Base-by-base conservation (phyloP, 2,113 vertebrate genomes). In the Parus major region DNA sequence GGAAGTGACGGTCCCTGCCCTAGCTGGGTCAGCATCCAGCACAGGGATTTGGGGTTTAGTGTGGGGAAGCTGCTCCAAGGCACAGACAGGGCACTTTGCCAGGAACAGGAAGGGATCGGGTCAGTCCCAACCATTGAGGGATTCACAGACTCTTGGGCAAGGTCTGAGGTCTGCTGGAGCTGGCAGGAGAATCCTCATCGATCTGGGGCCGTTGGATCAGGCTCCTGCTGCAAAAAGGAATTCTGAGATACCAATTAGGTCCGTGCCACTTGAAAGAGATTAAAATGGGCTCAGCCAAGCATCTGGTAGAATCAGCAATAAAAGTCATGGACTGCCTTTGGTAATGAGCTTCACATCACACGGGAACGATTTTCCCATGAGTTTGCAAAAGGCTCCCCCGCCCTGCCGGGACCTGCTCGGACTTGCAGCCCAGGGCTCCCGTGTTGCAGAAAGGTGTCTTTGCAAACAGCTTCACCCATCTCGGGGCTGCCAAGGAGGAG, bases 261-360 rank as follows among this genome's bases (percentile, higher is more conserved):
- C 61, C 39, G 0, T 97, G 89, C 96, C 95, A 95, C 95, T 96
- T 96, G 96, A 96, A 97, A 97, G 96, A 93, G 86, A 96, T 97
- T 97, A 96, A 96, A 97, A 97, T 95, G 86, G 94, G 79, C 88
- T 93, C 95, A 97, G 93, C 81, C 91, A 93, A 92, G 95, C 94
- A 96, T 91, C 95, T 96, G 76, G 92, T 96, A 91, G 95, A 95
- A 97, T 97, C 96, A 95, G 96, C 95, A 97, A 95, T 97, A 96
- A 97, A 96, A 96, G 91, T 93, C 83, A 18, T 89, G 91, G 86
- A 82, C 83, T 97, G 88, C 85, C 91, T 94, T 97, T 89, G 89
- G 91, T 95, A 97, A 97, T 97, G 95, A 97, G 95, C 95, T 95
- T 96, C 96, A 82, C 96, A 97, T 97, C 96, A 97, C 94, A 97